Evolutionary conservation across 2,797 vertebrate species (phyloP).

Genomic region (Poecilia velifera): DNA sequence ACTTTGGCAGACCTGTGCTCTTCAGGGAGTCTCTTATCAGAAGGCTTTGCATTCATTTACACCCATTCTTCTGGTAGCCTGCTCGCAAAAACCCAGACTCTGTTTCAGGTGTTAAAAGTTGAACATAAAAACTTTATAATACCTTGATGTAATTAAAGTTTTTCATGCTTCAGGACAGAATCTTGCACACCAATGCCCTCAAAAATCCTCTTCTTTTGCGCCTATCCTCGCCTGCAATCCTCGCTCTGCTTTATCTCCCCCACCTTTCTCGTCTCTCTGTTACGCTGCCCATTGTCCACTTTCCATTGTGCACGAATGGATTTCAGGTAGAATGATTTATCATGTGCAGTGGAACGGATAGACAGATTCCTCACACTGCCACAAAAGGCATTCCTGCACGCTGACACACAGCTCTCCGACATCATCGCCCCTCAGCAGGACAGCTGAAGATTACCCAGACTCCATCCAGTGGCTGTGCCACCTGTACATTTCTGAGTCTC

Average conservation of each 20-base stretch:
- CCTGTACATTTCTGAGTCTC: constrained; percentile 22
- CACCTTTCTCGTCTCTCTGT: constrained; percentile 26
- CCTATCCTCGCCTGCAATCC: constrained; percentile 1
- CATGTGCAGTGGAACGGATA: constrained; percentile 28
- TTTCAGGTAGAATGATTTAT: constrained; percentile 62
- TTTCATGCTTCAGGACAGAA: constrained; percentile 19
- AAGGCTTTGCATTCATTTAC: constrained; percentile 1
- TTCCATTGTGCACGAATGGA: constrained; percentile 29
- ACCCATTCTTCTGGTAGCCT: not conserved
- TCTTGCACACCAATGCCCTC: not conserved
- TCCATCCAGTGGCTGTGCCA: constrained; percentile 37
- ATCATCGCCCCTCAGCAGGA: constrained; percentile 57
- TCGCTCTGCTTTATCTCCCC: constrained; percentile 17
- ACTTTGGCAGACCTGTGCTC: constrained; percentile 3
- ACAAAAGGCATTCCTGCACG: not conserved
- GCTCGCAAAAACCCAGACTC: constrained; percentile 3
- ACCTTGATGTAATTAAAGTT: constrained; percentile 27
- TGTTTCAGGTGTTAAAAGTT: constrained; percentile 9
- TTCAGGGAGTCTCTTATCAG: constrained; percentile 18
- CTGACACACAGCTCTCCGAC: constrained; percentile 34
- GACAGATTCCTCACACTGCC: constrained; percentile 37
- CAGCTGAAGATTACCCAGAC: constrained; percentile 66
- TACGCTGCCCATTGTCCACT: constrained; percentile 44
- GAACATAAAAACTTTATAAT: constrained; percentile 1
- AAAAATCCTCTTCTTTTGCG: constrained; percentile 4